Percentiles rank a stretch among this genome's conserved stretches.
These are phyloP conservation scores for Caenorhabditis uteleia DNA, from an alignment of 2,888 invertebrate species.

Conservation along the genomic window DNA sequence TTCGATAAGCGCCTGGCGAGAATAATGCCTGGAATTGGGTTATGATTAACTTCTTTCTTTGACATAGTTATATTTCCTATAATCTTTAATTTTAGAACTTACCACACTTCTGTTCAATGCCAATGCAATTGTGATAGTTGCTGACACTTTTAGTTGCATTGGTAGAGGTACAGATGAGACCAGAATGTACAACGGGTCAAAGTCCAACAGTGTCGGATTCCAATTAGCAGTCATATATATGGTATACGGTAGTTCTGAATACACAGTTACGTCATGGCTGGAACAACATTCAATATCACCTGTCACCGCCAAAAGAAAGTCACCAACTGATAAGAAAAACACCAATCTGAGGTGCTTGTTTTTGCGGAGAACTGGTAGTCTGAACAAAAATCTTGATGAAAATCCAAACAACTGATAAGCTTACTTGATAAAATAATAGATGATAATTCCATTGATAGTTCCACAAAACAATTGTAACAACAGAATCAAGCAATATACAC, in stretches of 20 bases:
- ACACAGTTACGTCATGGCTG: too few species aligned
- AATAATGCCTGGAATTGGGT: constrained; percentile 13
- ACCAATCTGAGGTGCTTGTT: constrained; percentile 20
- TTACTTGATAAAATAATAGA: constrained; percentile 18
- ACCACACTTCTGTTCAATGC: constrained; percentile 23
- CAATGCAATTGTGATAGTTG: constrained; percentile 17
- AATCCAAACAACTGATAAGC: not conserved
- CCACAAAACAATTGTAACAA: constrained; percentile 13
- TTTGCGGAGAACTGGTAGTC: constrained; percentile 12
- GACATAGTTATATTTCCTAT: too few species aligned
- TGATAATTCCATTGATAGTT: constrained; percentile 14
- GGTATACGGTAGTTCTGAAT: constrained; percentile 18
- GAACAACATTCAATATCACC: too few species aligned
- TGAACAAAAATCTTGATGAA: constrained; percentile 4
- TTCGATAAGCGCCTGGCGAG: constrained; percentile 6
- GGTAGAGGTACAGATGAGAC: constrained; percentile 19
- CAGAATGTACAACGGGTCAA: constrained; percentile 19
- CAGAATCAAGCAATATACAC: constrained; percentile 18
- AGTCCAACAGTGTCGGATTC: constrained; percentile 21
- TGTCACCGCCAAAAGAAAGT: constrained; percentile 16
- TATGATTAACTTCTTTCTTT: not conserved
- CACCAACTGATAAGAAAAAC: constrained; percentile 13
- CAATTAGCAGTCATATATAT: constrained; percentile 27
- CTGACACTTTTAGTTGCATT: constrained; percentile 24
- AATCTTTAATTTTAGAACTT: too few species aligned